phyloP scores from a whole-genome alignment of 2,888 invertebrate genomes.

The Drosophila setosimentum region DNA sequence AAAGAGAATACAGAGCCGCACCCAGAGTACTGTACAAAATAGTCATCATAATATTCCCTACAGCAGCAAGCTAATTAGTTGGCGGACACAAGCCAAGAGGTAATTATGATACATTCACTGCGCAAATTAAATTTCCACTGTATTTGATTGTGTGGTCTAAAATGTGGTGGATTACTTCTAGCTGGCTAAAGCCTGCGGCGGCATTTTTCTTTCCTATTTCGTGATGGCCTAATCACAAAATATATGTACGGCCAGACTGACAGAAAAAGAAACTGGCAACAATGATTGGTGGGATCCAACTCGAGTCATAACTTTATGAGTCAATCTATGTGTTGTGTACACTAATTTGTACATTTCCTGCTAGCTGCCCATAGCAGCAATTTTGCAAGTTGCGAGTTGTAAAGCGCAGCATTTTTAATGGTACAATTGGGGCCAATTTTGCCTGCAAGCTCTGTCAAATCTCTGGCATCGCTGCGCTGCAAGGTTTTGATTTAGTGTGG shows the following conservation, averaged over 20 bases:
- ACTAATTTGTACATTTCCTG: slow-evolving; percentile 55
- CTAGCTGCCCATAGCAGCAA: slow-evolving; percentile 48
- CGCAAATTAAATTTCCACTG: slow-evolving; percentile 72
- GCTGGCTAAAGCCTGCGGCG: slow-evolving; percentile 16
- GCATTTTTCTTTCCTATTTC: slow-evolving; percentile 40
- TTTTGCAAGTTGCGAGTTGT: slow-evolving; percentile 23
- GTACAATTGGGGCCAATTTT: slow-evolving; percentile 50
- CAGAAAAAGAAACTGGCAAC: slow-evolving; percentile 13
- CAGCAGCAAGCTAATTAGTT: slow-evolving; percentile 53
- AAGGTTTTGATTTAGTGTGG: slow-evolving; percentile 42
- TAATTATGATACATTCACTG: slow-evolving; percentile 57
- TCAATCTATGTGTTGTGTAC: slow-evolving; percentile 41
- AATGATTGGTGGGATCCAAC: slow-evolving; percentile 35
- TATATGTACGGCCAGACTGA: background rate
- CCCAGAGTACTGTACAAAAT: slow-evolving; percentile 28
- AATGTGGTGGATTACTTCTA: slow-evolving; percentile 33
- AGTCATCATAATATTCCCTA: slow-evolving; percentile 17
- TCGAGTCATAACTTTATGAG: slow-evolving; percentile 53
- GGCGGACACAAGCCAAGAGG: slow-evolving; percentile 40
- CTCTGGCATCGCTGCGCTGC: slow-evolving; percentile 30
- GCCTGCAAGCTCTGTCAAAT: slow-evolving; percentile 39
- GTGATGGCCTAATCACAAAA: slow-evolving; percentile 56
- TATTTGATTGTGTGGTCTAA: slow-evolving; percentile 35
- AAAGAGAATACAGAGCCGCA: slow-evolving; percentile 26
- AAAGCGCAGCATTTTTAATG: slow-evolving; percentile 43